Conservation (phyloP, 64 coral and sea anemone genomes). For the Astreopora myriophthalma region DNA sequence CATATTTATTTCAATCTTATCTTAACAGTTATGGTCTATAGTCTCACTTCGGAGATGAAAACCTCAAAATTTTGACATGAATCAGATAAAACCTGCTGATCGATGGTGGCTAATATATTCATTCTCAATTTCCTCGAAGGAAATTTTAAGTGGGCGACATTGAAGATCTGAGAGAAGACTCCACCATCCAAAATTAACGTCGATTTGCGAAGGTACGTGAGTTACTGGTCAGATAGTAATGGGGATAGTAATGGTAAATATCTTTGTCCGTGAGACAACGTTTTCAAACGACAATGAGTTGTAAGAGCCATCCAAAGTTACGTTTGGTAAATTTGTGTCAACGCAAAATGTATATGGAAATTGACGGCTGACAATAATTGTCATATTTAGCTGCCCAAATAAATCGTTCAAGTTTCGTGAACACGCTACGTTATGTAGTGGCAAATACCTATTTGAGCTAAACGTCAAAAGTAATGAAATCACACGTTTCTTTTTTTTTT, state of each 20-base stretch:
- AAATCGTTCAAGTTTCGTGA: too few species aligned
- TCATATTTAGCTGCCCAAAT: neutral
- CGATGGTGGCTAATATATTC: neutral
- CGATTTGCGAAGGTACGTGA: too few species aligned
- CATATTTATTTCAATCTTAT: neutral
- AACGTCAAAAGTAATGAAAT: too few species aligned
- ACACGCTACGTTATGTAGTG: too few species aligned
- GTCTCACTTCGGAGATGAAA: neutral
- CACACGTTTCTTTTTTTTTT: too few species aligned
- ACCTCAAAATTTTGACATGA: neutral
- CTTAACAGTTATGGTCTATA: neutral
- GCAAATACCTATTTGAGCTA: too few species aligned
- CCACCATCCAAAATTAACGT: too few species aligned
- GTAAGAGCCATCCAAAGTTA: neutral
- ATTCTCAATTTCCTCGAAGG: neutral
- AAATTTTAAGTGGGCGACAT: neutral
- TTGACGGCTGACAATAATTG: neutral
- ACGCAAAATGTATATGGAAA: neutral
- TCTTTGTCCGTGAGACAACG: neutral
- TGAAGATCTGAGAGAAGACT: too few species aligned
- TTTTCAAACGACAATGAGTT: neutral
- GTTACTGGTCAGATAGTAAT: too few species aligned
- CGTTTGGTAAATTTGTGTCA: neutral
- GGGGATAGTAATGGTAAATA: too few species aligned
- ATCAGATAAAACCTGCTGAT: neutral